Percentiles rank a stretch among this genome's conserved stretches.
Conservation (phyloP, 2,113 vertebrate genomes). For the Bucco capensis region DNA sequence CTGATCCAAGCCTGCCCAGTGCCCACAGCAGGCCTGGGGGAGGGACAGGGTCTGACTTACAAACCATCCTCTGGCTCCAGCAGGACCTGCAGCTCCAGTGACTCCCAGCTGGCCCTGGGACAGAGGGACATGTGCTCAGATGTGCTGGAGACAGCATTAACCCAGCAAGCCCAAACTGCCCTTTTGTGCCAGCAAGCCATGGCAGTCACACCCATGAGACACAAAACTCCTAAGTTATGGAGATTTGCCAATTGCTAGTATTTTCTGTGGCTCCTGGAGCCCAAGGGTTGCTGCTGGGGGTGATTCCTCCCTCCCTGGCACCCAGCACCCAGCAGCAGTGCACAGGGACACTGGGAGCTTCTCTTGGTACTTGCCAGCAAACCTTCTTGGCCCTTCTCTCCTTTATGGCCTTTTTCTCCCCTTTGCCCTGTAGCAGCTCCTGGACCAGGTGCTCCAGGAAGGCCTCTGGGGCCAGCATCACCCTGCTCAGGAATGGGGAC, state of each 20-base stretch:
- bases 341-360: background rate
- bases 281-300: fast-evolving
- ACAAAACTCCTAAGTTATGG: fast-evolving
- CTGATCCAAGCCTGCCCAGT: background rate
- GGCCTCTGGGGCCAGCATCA: conserved; percentile 70
- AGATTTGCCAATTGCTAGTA: background rate
- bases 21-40: background rate
- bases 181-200: too few species aligned
- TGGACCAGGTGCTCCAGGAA: conserved; percentile 73
- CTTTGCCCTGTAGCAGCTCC: conserved; percentile 71
- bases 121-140: background rate
- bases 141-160: background rate
- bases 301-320: background rate
- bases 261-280: background rate
- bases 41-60: conserved; percentile 41
- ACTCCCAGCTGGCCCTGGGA: conserved; percentile 79
- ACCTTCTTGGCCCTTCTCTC: conserved; percentile 80
- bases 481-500: conserved; percentile 68
- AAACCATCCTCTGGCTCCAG: conserved; percentile 72
- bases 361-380: conserved; percentile 72
- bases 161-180: background rate
- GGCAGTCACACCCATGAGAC: background rate
- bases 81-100: conserved; percentile 71
- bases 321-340: background rate
- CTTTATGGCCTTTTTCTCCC: conserved; percentile 76